phyloP scores from a whole-genome alignment of 2,113 vertebrate genomes.

The Bufo bufo region DNA sequence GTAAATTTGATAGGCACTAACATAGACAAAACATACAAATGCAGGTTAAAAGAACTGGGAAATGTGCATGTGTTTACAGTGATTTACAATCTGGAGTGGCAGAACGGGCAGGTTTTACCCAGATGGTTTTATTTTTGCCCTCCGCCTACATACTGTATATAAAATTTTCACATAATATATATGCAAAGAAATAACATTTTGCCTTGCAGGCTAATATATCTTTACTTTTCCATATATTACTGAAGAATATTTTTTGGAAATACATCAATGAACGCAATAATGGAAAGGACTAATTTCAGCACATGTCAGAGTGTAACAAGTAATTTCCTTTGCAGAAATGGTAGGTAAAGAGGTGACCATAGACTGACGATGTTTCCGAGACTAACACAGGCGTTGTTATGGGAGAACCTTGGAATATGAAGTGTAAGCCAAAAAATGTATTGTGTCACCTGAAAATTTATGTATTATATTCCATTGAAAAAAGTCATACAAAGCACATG shows the following conservation, averaged over 20 bases:
- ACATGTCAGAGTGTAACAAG: constrained; percentile 33
- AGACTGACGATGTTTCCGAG: constrained; percentile 42
- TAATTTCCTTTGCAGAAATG: constrained; percentile 44
- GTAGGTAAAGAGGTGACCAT: constrained; percentile 43
- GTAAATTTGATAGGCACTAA: background rate
- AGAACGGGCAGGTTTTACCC: background rate
- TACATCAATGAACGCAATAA: constrained; percentile 35
- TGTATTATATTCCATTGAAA: constrained; percentile 4
- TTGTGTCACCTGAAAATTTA: constrained; percentile 9
- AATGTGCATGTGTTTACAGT: background rate
- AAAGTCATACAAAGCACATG: background rate
- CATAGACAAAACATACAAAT: background rate
- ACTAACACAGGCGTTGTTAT: background rate
- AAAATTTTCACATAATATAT: background rate
- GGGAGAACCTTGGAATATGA: background rate
- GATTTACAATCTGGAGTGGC: background rate
- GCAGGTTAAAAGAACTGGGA: background rate
- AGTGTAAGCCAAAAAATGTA: background rate
- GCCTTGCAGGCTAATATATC: background rate
- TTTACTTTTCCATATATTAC: background rate
- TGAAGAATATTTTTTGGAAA: constrained; percentile 24
- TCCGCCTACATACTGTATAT: background rate
- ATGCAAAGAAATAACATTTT: background rate
- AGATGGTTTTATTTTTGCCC: background rate
- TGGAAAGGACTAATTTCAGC: constrained; percentile 47